phyloP scores from a whole-genome alignment of 2,113 vertebrate genomes.

The Platichthys flesus region DNA sequence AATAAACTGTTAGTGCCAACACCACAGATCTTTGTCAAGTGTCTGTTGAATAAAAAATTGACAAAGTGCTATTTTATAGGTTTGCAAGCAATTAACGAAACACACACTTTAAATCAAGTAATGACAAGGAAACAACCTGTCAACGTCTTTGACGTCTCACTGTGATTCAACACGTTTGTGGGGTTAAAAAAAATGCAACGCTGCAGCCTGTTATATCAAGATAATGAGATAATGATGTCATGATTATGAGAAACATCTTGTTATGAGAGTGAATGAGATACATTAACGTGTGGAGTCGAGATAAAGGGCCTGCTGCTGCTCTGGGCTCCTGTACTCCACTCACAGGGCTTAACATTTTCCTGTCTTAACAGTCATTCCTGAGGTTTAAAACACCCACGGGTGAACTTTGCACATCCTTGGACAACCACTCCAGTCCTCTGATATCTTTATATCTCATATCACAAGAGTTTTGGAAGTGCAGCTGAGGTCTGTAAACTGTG shows the following conservation, averaged over 20 bases:
- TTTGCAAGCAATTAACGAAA: neutral
- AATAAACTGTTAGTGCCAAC: neutral
- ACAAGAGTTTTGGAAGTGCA: constrained; percentile 46
- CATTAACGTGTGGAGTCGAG: neutral
- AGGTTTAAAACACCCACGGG: neutral
- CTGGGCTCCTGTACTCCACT: neutral
- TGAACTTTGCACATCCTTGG: constrained; percentile 51
- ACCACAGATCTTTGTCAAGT: neutral
- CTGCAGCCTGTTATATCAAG: constrained; percentile 10
- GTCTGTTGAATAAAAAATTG: neutral
- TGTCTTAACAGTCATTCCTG: neutral
- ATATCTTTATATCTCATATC: constrained; percentile 14
- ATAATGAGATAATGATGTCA: constrained; percentile 18
- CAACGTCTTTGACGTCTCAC: constrained; percentile 7
- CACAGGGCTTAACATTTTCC: constrained; percentile 1
- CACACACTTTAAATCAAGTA: neutral
- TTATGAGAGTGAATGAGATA: constrained; percentile 14
- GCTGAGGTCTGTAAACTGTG: constrained; percentile 58
- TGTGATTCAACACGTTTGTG: neutral
- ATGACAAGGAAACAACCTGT: constrained; percentile 3
- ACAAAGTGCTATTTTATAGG: neutral
- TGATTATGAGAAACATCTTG: constrained; percentile 17
- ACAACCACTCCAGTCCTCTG: constrained; percentile 25
- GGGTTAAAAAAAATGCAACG: neutral
- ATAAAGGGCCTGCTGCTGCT: constrained; percentile 8